Base-by-base conservation (phyloP, 2,888 invertebrate genomes). In the Acrobasis suavella region DNA sequence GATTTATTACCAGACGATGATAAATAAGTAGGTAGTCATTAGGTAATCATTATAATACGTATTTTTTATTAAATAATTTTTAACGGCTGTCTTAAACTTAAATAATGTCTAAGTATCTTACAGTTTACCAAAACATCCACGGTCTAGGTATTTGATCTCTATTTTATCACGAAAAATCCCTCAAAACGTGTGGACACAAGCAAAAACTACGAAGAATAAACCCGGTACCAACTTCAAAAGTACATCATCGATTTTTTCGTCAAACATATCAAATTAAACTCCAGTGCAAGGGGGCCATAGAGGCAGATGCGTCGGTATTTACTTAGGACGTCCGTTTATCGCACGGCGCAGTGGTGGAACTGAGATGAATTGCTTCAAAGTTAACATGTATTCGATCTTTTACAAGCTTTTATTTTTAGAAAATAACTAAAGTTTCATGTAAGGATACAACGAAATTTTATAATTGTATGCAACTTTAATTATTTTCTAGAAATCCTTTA, bases 281-380 rank as follows among this genome's bases (percentile, higher is more conserved):
- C 38, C 38, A 55, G 46, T 54, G 54, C 49, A 49, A 61, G 54
- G 62, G 62, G 62, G 55, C 38, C 22, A 66, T 67, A 68, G 73
- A 71, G 78, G 86, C 91, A 91, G 91, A 91, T 91, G 91, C 86
- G 86, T 77, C 81, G 75, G 74, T 89, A 86, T 91, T 91, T 91
- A 81, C 86, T 88, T 90, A 91, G 91, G 91, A 83, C 80, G 81
- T 76, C 78, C 72, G 74, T 73, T 75, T 76, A 73, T 74, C 76
- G 72, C 54, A 32, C 39, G 58, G 50, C 17, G 38, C 56, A 56
- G 79, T 83, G 80, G 84, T 85, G 81, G 79, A 80, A 82, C 37
- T 55, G 61, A 65, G 56, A 74, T 74, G 72, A 71, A 73, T 69
- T 62, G 64, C 65, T 58, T 65, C 66, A 65, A 64, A n/a, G 12